These are phyloP conservation scores for Bothrops jararaca DNA, from an alignment of 2,113 vertebrate species.

Conservation along the genomic window DNA sequence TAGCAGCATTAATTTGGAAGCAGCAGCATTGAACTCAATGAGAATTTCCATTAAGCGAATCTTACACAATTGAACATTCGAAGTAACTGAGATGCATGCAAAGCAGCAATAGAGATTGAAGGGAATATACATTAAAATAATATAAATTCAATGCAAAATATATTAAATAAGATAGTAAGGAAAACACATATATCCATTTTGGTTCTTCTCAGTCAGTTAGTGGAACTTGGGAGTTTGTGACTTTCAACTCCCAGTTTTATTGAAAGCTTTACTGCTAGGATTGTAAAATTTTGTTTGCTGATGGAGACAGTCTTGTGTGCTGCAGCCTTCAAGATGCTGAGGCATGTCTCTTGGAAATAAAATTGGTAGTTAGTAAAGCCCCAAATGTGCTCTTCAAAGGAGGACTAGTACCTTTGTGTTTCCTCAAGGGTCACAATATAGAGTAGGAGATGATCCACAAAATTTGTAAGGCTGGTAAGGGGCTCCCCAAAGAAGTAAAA, in stretches of 20 bases:
- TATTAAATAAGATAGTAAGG: background rate
- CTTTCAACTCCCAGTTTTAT: background rate
- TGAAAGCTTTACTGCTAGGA: background rate
- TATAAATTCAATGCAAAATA: background rate
- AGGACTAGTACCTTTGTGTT: background rate
- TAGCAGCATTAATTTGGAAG: background rate
- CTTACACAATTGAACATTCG: background rate
- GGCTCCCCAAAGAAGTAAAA: background rate
- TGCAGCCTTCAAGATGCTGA: background rate
- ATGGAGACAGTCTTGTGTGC: background rate
- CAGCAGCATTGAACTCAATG: background rate
- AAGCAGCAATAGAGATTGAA: background rate
- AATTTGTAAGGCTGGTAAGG: background rate
- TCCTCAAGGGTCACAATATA: background rate
- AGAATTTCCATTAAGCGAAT: background rate
- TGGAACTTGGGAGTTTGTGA: background rate
- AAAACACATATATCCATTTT: background rate
- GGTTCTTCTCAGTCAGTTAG: background rate
- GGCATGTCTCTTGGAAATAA: background rate
- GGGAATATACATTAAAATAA: background rate
- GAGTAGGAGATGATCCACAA: constrained; percentile 14
- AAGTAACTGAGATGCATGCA: background rate
- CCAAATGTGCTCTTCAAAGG: background rate
- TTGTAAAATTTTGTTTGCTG: background rate
- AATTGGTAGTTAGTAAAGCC: background rate